Evolutionary conservation across 2,888 invertebrate species (phyloP).

Genomic region (Andrena fulva): DNA sequence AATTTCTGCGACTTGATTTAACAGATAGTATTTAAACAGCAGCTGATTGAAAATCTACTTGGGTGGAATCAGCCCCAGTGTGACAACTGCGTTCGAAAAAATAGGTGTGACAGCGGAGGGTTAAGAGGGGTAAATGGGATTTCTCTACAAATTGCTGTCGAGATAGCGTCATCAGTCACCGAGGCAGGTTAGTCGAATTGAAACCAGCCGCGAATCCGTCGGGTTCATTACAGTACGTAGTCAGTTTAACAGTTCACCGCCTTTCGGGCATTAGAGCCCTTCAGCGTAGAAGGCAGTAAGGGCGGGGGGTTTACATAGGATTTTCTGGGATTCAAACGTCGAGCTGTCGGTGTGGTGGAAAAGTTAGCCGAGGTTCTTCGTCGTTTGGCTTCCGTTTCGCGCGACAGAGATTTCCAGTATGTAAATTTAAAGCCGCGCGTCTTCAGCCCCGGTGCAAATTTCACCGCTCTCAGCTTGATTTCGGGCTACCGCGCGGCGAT

Average conservation of each 20-base stretch:
- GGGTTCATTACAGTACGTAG: conserved; percentile 42
- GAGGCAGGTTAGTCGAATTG: conserved; percentile 21
- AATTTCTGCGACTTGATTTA: too few relatives aligned
- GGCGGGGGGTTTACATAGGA: conserved; percentile 67
- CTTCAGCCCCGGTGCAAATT: conserved; percentile 58
- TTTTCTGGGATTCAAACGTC: conserved; percentile 68
- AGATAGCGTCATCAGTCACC: neutral
- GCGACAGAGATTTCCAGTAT: conserved; percentile 69
- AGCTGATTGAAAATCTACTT: too few relatives aligned
- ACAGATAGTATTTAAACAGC: too few relatives aligned
- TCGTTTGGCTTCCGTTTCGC: conserved; percentile 70
- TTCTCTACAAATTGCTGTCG: neutral
- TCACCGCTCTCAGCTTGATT: conserved; percentile 43
- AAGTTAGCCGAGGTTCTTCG: conserved; percentile 69
- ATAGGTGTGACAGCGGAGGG: too few relatives aligned
- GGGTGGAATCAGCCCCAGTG: too few relatives aligned
- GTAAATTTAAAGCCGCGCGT: conserved; percentile 70
- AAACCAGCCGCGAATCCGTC: conserved; percentile 2
- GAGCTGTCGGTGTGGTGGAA: conserved; percentile 66
- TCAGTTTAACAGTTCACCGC: conserved; percentile 58
- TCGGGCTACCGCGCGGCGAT: conserved; percentile 4
- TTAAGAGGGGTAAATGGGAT: neutral
- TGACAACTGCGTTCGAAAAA: too few relatives aligned
- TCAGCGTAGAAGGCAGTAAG: conserved; percentile 32
- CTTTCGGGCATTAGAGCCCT: conserved; percentile 63